Base-by-base conservation (phyloP, 92 coral and sea anemone genomes). In the Desmophyllum pertusum region DNA sequence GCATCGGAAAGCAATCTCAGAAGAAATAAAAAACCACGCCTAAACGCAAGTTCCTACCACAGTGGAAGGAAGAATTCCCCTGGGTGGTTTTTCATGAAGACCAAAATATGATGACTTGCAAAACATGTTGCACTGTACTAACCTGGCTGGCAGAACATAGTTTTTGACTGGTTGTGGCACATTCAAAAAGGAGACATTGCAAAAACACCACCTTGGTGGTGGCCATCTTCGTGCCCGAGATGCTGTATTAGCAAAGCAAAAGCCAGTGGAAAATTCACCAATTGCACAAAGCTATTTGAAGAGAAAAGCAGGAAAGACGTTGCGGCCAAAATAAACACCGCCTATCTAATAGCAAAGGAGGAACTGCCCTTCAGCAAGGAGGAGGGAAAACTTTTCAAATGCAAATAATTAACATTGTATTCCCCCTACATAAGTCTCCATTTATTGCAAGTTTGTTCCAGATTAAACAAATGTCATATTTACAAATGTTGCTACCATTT, bases 351-450 rank as follows among this genome's bases (percentile, higher is more conserved):
- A 19, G 88, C 83, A 3, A 85, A 85, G 30, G 84, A 66, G 76
- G 88, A 85, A 85, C 38, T 85, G 39, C 88, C 83, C 52, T 77
- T 85, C 51, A 85, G 83, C 37, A 85, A 77, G 43, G n/a, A n/a
- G n/a, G n/a, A n/a, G n/a, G n/a, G n/a, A n/a, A n/a, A n/a, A n/a
- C n/a, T n/a, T n/a, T n/a, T n/a, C n/a, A n/a, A n/a, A n/a, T n/a
- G n/a, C n/a, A n/a, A n/a, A n/a, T n/a, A n/a, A n/a, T n/a, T n/a
- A n/a, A n/a, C n/a, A n/a, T n/a, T n/a, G n/a, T n/a, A n/a, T n/a
- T n/a, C n/a, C n/a, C n/a, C n/a, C n/a, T n/a, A n/a, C n/a, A n/a
- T n/a, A n/a, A n/a, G n/a, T n/a, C n/a, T n/a, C n/a, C n/a, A n/a
- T n/a, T n/a, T n/a, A n/a, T n/a, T n/a, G n/a, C n/a, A n/a, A n/a